phyloP scores from a whole-genome alignment of 2,113 vertebrate species.

The Petromus typicus region DNA sequence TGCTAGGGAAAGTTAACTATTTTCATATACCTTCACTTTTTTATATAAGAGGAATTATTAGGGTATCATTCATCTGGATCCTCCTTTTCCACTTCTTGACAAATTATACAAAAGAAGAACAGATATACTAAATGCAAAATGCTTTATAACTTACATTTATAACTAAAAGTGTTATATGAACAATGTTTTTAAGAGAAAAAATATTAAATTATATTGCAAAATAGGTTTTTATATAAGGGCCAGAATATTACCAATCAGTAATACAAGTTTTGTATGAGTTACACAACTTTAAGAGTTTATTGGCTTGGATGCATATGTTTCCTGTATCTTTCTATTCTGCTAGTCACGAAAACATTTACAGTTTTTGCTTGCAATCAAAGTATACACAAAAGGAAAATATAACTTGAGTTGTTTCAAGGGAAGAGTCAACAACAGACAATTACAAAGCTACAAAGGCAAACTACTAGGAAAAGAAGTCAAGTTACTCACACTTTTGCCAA shows the following conservation, averaged over 20 bases:
- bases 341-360: neutral
- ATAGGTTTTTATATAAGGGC: neutral
- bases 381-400: neutral
- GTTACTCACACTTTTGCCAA: neutral
- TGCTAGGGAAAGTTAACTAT: neutral
- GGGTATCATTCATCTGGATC: neutral
- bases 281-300: neutral
- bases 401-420: constrained; percentile 25
- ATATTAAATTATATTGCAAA: neutral
- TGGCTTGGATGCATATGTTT: neutral
- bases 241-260: neutral
- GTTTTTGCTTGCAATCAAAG: neutral
- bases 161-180: neutral
- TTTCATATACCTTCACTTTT: neutral
- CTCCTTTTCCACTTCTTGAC: neutral
- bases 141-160: neutral
- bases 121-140: neutral
- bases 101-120: constrained; percentile 11
- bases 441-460: neutral
- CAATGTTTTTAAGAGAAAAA: neutral
- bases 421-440: neutral
- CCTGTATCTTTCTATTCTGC: neutral
- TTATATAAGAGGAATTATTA: neutral
- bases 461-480: neutral
- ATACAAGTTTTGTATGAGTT: neutral